Evolutionary conservation across 2,797 vertebrate genomes (phyloP).

Genomic region (Tragopan temminckii): DNA sequence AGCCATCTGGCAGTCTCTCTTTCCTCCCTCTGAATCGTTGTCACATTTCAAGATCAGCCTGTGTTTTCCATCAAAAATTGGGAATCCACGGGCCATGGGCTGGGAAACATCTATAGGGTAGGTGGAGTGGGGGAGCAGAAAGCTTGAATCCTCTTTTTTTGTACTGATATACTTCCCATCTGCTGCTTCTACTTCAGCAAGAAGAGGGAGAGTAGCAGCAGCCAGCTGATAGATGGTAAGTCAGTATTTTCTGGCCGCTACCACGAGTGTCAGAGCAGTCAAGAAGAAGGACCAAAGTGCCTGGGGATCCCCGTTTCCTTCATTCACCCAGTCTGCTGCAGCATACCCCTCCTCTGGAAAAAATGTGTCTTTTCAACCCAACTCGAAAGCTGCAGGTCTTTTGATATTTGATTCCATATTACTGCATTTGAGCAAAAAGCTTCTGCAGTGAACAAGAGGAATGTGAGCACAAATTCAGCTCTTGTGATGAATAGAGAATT

Average conservation of each 20-base stretch:
- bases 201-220: background rate
- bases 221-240: background rate
- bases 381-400: background rate
- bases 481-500: background rate
- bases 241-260: background rate
- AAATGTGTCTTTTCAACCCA: background rate
- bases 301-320: background rate
- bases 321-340: background rate
- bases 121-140: constrained; percentile 14
- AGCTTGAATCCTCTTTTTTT: constrained; percentile 21
- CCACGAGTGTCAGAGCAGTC: background rate
- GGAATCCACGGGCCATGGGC: constrained; percentile 20
- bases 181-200: background rate
- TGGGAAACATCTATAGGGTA: constrained; percentile 34
- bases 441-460: background rate
- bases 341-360: background rate
- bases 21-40: constrained; percentile 36
- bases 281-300: background rate
- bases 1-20: constrained; percentile 65
- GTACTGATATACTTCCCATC: constrained; percentile 20
- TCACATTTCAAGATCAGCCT: constrained; percentile 48
- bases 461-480: background rate
- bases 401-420: background rate
- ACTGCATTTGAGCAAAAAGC: background rate
- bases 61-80: constrained; percentile 40